Conservation (phyloP, 2,888 invertebrate genomes). For the Tipula helvola region DNA sequence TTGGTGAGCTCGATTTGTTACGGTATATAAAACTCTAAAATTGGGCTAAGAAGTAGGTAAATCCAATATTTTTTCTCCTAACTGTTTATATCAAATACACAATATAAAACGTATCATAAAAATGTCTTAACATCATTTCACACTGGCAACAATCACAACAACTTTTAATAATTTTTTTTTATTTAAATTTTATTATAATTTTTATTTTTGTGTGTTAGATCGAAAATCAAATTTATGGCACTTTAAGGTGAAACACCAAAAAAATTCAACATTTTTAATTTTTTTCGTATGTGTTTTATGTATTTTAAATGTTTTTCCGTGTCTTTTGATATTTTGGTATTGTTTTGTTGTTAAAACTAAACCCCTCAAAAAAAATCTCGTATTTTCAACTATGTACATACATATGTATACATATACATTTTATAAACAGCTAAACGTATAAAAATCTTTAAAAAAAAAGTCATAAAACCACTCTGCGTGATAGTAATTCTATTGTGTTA, state of each 20-base stretch:
- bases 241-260: slow-evolving; percentile 1
- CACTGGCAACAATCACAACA: neutral
- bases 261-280: neutral
- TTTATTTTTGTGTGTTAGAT: neutral
- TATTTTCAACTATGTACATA: neutral
- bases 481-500: neutral
- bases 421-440: neutral
- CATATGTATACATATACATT: neutral
- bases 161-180: neutral
- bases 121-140: slow-evolving; percentile 4
- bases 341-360: neutral
- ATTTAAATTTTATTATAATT: neutral
- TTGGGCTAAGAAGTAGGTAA: neutral
- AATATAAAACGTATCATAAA: neutral
- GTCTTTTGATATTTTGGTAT: neutral
- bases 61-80: neutral
- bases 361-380: neutral
- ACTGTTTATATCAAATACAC: neutral
- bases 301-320: neutral
- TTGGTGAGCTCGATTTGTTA: too few relatives aligned
- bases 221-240: slow-evolving; percentile 4
- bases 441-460: neutral
- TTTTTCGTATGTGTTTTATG: neutral
- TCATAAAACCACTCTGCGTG: neutral
- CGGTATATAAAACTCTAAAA: too few relatives aligned